These are phyloP conservation scores for Stenichneumon culpator DNA, from an alignment of 2,888 invertebrate genomes.

Conservation along the genomic window DNA sequence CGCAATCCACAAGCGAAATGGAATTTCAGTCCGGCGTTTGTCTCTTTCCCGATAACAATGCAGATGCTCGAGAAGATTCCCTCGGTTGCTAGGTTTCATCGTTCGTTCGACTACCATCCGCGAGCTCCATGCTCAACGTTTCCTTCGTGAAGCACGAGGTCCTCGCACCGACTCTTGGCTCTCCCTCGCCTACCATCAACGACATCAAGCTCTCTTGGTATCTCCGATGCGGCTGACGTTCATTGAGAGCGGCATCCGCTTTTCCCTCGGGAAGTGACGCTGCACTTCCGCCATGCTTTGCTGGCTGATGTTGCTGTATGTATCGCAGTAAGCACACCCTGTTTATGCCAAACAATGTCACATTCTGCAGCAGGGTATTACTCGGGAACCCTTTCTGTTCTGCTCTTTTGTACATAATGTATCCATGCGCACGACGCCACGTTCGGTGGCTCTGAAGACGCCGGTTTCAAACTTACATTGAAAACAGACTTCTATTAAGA, in stretches of 20 bases:
- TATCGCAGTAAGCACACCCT: slow-evolving; percentile 11
- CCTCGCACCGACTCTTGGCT: neutral
- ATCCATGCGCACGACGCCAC: neutral
- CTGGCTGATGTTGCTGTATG: neutral
- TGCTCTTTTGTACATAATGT: neutral
- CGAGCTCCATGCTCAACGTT: slow-evolving; percentile 27
- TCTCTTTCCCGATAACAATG: slow-evolving; percentile 71
- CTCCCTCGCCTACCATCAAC: slow-evolving; percentile 13
- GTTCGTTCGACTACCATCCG: slow-evolving; percentile 7
- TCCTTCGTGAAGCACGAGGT: slow-evolving; percentile 22
- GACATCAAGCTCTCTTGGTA: slow-evolving; percentile 61
- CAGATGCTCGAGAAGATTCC: slow-evolving; percentile 64
- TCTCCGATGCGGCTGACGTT: slow-evolving; percentile 54
- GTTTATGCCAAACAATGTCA: slow-evolving; percentile 42
- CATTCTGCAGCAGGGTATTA: slow-evolving; percentile 1
- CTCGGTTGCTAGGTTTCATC: slow-evolving; percentile 31
- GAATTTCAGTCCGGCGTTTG: slow-evolving; percentile 72
- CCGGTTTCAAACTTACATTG: neutral
- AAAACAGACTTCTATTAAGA: too few relatives aligned
- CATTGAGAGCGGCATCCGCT: slow-evolving; percentile 49
- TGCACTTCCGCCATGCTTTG: slow-evolving; percentile 49
- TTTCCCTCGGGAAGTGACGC: slow-evolving; percentile 26
- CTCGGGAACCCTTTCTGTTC: neutral
- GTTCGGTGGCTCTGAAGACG: neutral
- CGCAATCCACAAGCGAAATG: slow-evolving; percentile 72